phyloP scores from a whole-genome alignment of 2,113 vertebrate genomes.

The Muntiacus reevesi region DNA sequence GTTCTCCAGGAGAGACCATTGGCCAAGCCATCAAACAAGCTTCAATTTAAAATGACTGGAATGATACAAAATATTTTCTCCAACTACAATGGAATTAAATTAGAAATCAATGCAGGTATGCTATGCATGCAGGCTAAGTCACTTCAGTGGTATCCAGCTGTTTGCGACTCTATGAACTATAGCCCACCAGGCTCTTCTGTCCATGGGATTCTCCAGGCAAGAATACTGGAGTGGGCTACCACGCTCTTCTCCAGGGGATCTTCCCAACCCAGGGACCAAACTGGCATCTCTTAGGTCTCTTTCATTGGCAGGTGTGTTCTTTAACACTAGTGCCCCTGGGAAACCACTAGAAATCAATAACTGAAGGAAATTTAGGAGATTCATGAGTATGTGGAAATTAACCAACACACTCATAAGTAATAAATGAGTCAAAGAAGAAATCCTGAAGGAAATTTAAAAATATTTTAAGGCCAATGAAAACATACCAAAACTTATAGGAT shows the following conservation, averaged over 20 bases:
- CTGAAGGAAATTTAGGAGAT: not conserved
- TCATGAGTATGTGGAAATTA: not conserved
- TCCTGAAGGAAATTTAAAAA: not conserved
- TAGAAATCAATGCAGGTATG: not conserved
- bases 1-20: not conserved
- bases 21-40: not conserved
- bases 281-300: not conserved
- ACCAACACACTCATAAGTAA: not conserved
- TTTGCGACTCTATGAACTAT: not conserved
- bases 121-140: not conserved
- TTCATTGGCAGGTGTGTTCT: not conserved
- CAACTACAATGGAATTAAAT: not conserved
- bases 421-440: not conserved
- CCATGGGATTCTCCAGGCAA: not conserved
- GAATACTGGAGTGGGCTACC: not conserved
- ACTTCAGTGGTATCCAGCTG: not conserved
- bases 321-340: not conserved
- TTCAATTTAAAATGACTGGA: not conserved
- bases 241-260: not conserved
- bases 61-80: not conserved
- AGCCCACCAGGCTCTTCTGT: not conserved
- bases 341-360: not conserved
- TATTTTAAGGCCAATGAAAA: not conserved
- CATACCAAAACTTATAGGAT: not conserved
- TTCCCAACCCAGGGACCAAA: not conserved